Evolutionary conservation across 2,113 vertebrate species (phyloP), one percentile per base, ranked within the genome.

Genomic region (Gobiocypris rarus): DNA sequence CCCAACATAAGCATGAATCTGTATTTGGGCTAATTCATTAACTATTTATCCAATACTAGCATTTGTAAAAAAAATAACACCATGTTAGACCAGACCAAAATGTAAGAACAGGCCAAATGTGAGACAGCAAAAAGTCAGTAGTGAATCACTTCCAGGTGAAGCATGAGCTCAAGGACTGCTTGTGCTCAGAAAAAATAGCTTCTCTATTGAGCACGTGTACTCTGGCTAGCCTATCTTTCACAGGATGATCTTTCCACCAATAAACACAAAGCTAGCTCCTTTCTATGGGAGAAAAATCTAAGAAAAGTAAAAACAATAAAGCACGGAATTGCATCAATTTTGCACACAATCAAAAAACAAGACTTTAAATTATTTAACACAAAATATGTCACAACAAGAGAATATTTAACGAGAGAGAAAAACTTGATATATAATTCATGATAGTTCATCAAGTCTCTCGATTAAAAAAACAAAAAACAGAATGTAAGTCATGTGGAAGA

Each of bases 351-450:
- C 24, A 80, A 48, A 48, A 81, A 80, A 15, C 1, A 67, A 31
- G 19, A 65, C 61, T 15, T 34, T 67, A 34, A 81, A 67, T 81
- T 50, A 81, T 80, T 80, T 81, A 81, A 81, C 26, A 26, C 67
- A 6, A 81, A 67, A 81, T 81, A 52, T 81, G 78, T 34, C 61
- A 65, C 58, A 79, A 63, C 24, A 78, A 61, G 52, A 67, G 24
- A 50, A 81, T 45, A 11, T 61, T 45, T 43, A 81, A 81, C 4
- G 0, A 48, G 19, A 81, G 43, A 31, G 77, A 28, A 67, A 65
- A 67, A 31, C 26, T 8, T 5, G 19, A 67, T 81, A 15, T 50
- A 67, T 81, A 67, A 43, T 81, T 81, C 67, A 81, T 52, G 59
- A 22, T 34, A 50, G 78, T 67, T 81, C 24, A 52, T 81, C 61